phyloP scores from a whole-genome alignment of 2,797 vertebrate species.

The Neopelma chrysocephalum region DNA sequence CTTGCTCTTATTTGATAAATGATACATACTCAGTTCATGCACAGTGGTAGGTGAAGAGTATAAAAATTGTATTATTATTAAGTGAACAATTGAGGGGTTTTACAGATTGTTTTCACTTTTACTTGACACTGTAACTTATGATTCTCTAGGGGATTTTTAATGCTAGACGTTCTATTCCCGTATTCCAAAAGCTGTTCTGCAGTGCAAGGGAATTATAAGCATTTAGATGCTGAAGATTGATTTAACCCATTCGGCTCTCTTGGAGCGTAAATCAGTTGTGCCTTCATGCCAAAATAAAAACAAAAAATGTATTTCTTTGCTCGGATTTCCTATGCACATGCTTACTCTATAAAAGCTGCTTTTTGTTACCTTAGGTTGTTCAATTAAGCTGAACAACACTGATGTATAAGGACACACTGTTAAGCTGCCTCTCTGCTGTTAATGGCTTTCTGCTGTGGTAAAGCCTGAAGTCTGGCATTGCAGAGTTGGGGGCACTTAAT shows the following conservation, averaged over 20 bases:
- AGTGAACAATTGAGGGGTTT: conserved; percentile 44
- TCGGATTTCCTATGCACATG: neutral
- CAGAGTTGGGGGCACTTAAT: neutral
- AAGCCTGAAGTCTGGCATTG: neutral
- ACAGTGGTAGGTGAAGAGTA: conserved; percentile 43
- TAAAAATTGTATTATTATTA: conserved; percentile 49
- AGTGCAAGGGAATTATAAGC: conserved; percentile 3
- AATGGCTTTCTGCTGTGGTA: conserved; percentile 11
- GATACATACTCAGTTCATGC: neutral
- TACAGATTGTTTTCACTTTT: conserved; percentile 30
- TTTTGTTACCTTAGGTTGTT: neutral
- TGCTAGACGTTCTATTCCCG: neutral
- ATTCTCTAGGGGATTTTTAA: conserved; percentile 43
- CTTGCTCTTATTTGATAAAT: conserved; percentile 53
- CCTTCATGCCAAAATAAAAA: neutral
- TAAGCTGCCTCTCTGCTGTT: conserved; percentile 2
- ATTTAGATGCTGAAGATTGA: conserved; percentile 2
- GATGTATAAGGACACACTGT: neutral
- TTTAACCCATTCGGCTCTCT: conserved; percentile 58
- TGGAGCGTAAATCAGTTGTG: neutral
- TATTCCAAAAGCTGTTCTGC: conserved; percentile 43
- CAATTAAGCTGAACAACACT: neutral
- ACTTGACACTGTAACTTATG: neutral
- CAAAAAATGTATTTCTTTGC: neutral
- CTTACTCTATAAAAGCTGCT: neutral